A percentile compares a stretch with the other conserved stretches of the same genome.
Conservation (phyloP, 1,140 invertebrate species). For the Drosophila neocordata region DNA sequence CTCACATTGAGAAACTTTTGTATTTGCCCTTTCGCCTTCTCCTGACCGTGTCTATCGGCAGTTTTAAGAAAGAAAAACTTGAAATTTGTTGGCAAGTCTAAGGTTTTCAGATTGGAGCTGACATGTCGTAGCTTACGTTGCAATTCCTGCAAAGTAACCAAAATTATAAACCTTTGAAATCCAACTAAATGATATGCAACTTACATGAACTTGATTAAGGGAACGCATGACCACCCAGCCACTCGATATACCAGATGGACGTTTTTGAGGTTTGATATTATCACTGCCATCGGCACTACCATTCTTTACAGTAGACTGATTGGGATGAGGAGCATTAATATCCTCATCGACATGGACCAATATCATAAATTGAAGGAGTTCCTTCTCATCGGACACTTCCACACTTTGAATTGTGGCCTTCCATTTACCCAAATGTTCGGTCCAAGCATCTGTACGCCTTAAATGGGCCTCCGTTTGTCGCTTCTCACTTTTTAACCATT, state of each 20-base stretch:
- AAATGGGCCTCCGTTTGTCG: constrained; percentile 91
- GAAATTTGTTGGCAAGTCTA: constrained; percentile 91
- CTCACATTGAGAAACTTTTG: constrained; percentile 93
- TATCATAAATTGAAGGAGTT: constrained; percentile 91
- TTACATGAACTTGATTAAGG: constrained; percentile 90
- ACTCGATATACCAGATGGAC: constrained; percentile 88
- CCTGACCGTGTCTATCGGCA: constrained; percentile 89
- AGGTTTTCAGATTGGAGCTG: constrained; percentile 89
- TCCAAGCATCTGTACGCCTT: constrained; percentile 94
- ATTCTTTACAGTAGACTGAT: constrained; percentile 34
- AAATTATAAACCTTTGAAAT: neutral
- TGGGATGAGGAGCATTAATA: constrained; percentile 75
- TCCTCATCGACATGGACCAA: constrained; percentile 90
- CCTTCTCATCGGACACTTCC: constrained; percentile 91
- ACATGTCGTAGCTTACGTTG: constrained; percentile 93
- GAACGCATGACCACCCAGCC: constrained; percentile 93
- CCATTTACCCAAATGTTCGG: constrained; percentile 93
- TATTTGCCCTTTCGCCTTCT: constrained; percentile 91
- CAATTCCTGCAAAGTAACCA: constrained; percentile 85
- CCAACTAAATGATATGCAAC: neutral
- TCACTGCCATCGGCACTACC: constrained; percentile 24
- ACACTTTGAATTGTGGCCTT: constrained; percentile 91
- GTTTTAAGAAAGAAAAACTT: constrained; percentile 92
- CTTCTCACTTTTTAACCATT: constrained; percentile 90
- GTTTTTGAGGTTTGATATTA: constrained; percentile 63